These are phyloP conservation scores for Platysternon megacephalum DNA, from an alignment of 2,113 vertebrate genomes.

Conservation along the genomic window DNA sequence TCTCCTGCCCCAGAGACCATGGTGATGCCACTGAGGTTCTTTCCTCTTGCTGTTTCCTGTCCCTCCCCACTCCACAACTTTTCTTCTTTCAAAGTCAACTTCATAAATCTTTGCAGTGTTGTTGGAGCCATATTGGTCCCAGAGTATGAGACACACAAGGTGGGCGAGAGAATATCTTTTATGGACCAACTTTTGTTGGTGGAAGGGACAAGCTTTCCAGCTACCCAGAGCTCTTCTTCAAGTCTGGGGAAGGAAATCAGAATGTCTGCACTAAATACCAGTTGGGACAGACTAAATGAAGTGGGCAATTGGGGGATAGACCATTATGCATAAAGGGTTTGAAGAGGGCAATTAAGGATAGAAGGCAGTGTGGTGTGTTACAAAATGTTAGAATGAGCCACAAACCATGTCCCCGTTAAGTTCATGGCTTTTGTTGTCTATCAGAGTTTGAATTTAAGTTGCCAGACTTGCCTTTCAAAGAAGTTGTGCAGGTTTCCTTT, in stretches of 20 bases:
- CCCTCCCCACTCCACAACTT: background rate
- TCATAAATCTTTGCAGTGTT: background rate
- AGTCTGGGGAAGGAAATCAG: background rate
- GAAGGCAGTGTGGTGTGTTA: background rate
- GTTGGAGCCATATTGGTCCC: background rate
- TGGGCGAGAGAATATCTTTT: background rate
- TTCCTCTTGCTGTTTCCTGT: background rate
- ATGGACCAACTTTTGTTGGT: background rate
- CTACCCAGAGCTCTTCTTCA: background rate
- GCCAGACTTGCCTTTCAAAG: background rate
- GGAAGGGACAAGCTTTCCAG: background rate
- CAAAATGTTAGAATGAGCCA: background rate
- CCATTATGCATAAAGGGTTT: background rate
- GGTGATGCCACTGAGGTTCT: background rate
- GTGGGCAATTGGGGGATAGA: background rate
- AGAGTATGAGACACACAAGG: background rate
- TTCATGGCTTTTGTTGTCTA: background rate
- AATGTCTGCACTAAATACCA: background rate
- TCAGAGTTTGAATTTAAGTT: background rate
- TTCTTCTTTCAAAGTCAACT: background rate
- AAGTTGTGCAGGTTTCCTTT: background rate
- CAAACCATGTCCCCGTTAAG: background rate
- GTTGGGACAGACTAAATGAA: background rate
- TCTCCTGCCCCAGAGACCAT: background rate
- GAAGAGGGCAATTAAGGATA: background rate